These are phyloP conservation scores for Danionella dracula DNA, from an alignment of 2,797 vertebrate genomes.

Conservation along the genomic window DNA sequence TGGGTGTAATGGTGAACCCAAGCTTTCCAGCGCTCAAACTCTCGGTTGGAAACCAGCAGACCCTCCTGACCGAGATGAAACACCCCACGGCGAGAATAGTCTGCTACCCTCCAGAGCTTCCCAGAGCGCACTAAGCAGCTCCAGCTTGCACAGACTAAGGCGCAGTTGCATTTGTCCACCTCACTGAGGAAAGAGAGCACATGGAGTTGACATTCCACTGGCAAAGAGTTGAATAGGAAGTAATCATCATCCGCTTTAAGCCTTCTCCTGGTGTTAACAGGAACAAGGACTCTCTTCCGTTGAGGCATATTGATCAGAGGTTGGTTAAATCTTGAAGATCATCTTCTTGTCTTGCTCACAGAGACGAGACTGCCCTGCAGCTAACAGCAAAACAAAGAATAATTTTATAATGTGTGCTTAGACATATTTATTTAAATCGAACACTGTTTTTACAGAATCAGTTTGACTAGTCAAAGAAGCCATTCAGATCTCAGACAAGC, in stretches of 20 bases:
- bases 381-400: constrained; percentile 10
- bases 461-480: not conserved
- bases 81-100: constrained; percentile 74
- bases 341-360: constrained; percentile 16
- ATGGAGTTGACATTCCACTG: constrained; percentile 77
- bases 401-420: not conserved
- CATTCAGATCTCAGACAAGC: not conserved
- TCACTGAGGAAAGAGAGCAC: constrained; percentile 75
- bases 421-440: not conserved
- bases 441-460: not conserved
- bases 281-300: constrained; percentile 63
- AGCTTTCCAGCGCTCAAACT: constrained; percentile 77
- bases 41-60: constrained; percentile 72
- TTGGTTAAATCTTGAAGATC: constrained; percentile 11
- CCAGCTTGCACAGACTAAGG: constrained; percentile 74
- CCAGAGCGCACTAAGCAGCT: constrained; percentile 74
- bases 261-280: constrained; percentile 55
- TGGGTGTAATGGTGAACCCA: constrained; percentile 79
- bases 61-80: constrained; percentile 72
- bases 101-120: constrained; percentile 77
- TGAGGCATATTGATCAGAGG: constrained; percentile 60
- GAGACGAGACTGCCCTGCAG: constrained; percentile 1
- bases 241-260: constrained; percentile 55
- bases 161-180: constrained; percentile 75
- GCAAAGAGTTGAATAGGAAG: constrained; percentile 73